Evolutionary conservation across 2,888 invertebrate genomes (phyloP), one percentile per base, ranked within the genome.

Genomic region (Endotricha flammealis): DNA sequence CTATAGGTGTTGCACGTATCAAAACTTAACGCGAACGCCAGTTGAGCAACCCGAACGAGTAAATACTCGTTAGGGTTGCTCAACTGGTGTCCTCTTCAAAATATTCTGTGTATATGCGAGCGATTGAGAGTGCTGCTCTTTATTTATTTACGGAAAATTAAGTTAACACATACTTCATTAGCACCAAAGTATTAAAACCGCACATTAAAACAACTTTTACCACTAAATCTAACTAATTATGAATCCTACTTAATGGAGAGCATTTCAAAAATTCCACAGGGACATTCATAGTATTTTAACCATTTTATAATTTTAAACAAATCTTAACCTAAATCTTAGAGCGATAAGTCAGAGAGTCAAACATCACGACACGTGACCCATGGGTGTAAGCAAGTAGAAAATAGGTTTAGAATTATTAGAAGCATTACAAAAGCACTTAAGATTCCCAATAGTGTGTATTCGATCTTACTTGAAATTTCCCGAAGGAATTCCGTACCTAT

Each of bases 401-500:
- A n/a, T 25, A 17, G 16, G n/a, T 20, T 4, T 6, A 20, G 10
- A 25, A 27, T 16, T 31, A 20, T 32, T 25, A n/a, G 8, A 8
- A 6, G 25, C 14, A 4, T 27, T 17, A 17, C 11, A 8, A 10
- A 33, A 25, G 25, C 32, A 25, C 27, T 33, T 27, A 17, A 33
- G 17, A 33, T 33, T 33, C 32, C 32, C 32, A 17, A 8, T 25
- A 11, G 32, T 17, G 16, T 33, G 12, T n/a, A 16, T 33, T 33
- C 32, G 25, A 33, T 33, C 12, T 16, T 17, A 9, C 22, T 4
- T 25, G 7, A 24, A 27, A 33, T 33, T 33, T 33, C 32, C 32
- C 32, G 14, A 14, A 33, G 32, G 32, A 9, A 33, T 9, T n/a
- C 11, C 14, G 16, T 25, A 33, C 17, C 16, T 25, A 25, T 32